Evolutionary conservation across 2,113 vertebrate genomes (phyloP).

Genomic region (Accipiter virgatus): DNA sequence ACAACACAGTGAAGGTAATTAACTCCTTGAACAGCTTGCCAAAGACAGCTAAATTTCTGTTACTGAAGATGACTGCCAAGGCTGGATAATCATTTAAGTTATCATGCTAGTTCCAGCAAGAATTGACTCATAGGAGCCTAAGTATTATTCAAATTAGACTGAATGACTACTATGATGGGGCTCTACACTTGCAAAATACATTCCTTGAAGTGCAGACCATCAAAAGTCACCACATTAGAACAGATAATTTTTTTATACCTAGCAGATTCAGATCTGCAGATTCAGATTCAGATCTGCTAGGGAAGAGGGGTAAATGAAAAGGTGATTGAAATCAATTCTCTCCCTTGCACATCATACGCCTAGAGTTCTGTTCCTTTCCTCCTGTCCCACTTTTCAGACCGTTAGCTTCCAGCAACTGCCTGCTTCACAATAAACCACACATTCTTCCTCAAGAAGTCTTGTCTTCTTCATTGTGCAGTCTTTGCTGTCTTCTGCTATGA

Average conservation of each 20-base stretch:
- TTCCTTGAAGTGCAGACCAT: background rate
- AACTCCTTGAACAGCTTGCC: slow-evolving; percentile 24
- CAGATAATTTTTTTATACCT: background rate
- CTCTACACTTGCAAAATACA: background rate
- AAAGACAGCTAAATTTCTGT: background rate
- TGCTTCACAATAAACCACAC: background rate
- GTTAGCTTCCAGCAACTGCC: background rate
- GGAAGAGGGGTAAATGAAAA: background rate
- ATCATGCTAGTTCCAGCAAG: background rate
- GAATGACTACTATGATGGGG: background rate
- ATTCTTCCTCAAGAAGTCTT: background rate
- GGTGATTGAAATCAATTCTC: background rate
- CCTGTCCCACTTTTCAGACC: background rate
- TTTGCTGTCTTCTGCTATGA: background rate
- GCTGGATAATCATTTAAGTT: background rate
- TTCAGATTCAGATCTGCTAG: background rate
- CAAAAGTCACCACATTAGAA: background rate
- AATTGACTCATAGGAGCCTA: background rate
- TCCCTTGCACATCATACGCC: background rate
- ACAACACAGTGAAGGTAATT: slow-evolving; percentile 1
- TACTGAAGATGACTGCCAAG: background rate
- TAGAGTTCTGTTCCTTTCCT: background rate
- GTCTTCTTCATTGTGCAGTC: background rate
- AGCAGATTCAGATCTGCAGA: background rate
- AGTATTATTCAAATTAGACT: background rate